Conservation (phyloP, 2,113 vertebrate genomes). For the Sturnus vulgaris region DNA sequence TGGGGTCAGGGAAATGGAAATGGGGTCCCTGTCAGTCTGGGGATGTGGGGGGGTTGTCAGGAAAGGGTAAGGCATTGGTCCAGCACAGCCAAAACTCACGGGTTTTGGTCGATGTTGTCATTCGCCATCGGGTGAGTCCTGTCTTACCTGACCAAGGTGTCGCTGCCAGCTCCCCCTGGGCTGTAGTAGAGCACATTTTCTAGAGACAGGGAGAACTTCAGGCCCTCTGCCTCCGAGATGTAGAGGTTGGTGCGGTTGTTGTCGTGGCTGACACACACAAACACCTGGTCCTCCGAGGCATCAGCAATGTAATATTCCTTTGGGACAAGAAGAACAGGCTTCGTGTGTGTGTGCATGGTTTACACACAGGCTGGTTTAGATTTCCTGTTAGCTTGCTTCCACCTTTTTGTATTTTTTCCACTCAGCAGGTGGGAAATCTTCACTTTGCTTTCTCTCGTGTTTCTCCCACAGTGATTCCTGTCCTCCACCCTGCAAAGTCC, state of each 20-base stretch:
- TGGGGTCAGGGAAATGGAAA: rapidly evolving
- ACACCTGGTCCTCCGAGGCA: constrained; percentile 95
- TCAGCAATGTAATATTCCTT: constrained; percentile 96
- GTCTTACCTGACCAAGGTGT: constrained; percentile 89
- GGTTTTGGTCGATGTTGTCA: rapidly evolving
- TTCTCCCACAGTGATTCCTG: rapidly evolving
- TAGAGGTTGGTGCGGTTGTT: constrained; percentile 93
- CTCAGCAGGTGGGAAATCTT: not conserved
- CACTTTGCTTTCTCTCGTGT: not conserved
- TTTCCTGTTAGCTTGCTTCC: not conserved
- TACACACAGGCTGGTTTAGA: not conserved
- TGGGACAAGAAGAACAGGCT: not conserved
- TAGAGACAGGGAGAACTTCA: constrained; percentile 91
- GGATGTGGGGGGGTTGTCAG: rapidly evolving
- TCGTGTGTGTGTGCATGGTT: rapidly evolving
- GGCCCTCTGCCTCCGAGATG: constrained; percentile 93
- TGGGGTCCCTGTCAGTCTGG: rapidly evolving
- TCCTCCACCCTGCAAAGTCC: rapidly evolving
- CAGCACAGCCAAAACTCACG: rapidly evolving
- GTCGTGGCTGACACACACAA: constrained; percentile 93
- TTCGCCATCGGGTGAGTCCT: rapidly evolving
- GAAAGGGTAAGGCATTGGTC: rapidly evolving
- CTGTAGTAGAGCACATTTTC: constrained; percentile 94
- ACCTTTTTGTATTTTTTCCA: not conserved
- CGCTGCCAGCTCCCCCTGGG: constrained; percentile 86